phyloP scores from a whole-genome alignment of 1,140 invertebrate genomes.

The Bombus turneri region DNA sequence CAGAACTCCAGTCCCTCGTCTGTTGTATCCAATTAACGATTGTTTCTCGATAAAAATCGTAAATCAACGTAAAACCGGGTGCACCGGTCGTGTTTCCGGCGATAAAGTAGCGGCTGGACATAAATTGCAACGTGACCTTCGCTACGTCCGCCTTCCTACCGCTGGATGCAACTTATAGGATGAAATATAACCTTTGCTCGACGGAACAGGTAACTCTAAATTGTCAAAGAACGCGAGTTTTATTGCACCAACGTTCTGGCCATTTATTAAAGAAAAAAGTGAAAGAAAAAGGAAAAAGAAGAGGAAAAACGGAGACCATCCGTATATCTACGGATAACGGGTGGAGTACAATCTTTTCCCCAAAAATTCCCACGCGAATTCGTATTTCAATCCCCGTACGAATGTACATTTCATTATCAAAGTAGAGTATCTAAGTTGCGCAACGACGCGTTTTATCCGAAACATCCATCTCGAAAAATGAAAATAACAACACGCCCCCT shows the following conservation, averaged over 20 bases:
- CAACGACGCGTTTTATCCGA: neutral
- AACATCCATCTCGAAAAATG: neutral
- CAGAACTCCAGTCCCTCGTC: neutral
- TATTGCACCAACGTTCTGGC: neutral
- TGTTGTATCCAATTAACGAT: constrained; percentile 36
- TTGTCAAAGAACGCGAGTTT: constrained; percentile 12
- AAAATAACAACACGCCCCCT: too few species aligned
- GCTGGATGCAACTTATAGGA: constrained; percentile 14
- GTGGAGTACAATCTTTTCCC: neutral
- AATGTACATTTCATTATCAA: neutral
- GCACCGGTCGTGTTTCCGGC: constrained; percentile 12
- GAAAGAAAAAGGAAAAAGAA: neutral
- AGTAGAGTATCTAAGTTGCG: neutral
- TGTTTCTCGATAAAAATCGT: constrained; percentile 48
- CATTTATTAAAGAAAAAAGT: constrained; percentile 1
- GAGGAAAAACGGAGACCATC: too few species aligned
- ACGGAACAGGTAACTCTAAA: constrained; percentile 35
- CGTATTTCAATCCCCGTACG: neutral
- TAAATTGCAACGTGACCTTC: constrained; percentile 56
- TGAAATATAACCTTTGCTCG: constrained; percentile 34
- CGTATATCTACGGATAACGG: too few species aligned
- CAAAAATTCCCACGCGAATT: too few species aligned
- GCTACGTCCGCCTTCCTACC: neutral
- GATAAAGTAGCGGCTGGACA: constrained; percentile 29
- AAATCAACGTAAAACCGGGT: constrained; percentile 25